Base-by-base conservation (phyloP, 2,113 vertebrate species). In the Bos taurus region DNA sequence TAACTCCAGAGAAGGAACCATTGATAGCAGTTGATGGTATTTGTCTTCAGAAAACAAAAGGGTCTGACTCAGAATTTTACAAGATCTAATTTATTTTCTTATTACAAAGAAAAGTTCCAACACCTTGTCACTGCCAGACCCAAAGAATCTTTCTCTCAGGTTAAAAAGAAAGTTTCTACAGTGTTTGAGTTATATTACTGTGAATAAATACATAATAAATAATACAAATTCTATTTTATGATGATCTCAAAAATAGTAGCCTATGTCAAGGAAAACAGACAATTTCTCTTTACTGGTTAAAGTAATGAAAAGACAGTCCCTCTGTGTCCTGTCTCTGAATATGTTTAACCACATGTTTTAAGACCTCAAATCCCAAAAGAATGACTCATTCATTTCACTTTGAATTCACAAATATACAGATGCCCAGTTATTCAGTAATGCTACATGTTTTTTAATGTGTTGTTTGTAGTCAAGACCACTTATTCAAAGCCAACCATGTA, bases 21-120 rank as follows among this genome's bases (percentile, higher is more conserved):
- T 17, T 96, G 93, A 93, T 94, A 91, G 54, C 28, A 97, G 93
- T 94, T 87, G 60, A 86, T 74, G 16, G 13, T 81, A 82, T 89
- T 95, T 97, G 28, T 59, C 91, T 92, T 94, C 67, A 91, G 59
- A 91, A 97, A 96, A 89, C 92, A 91, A 85, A 85, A 96, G n/a
- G 77, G 16, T 54, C 67, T 97, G 46, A 81, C 92, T 96, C 94
- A 71, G n/a, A 95, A 92, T 88, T 96, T 94, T 92, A 94, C 12
- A 88, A 94, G 33, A 50, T 64, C 30, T 85, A 46, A 77, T 95
- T 86, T 64, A 95, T 93, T 96, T 96, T n/a, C 50, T 23, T 94
- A 28, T 92, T 97, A 85, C n/a, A 92, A 82, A 83, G 57, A 57
- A 93, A 94, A 97, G 7, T 19, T 21, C 46, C 17, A 92, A 56